A percentile compares a stretch with the other conserved stretches of the same genome.
phyloP scores from a whole-genome alignment of 2,797 vertebrate species.

The Gallirallus australis region DNA sequence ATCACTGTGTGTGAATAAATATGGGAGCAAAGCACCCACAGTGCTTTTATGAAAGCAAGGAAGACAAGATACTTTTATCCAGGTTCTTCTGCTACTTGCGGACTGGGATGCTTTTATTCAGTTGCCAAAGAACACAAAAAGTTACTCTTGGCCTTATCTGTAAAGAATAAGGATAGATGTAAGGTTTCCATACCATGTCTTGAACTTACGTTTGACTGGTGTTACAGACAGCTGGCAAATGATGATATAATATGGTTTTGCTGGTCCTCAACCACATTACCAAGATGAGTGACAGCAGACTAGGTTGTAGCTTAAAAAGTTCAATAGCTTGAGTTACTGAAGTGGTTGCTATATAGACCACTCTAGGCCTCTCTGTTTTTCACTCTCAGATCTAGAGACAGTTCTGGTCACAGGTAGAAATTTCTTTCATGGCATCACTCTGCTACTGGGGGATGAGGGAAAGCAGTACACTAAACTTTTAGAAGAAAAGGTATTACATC shows the following conservation, averaged over 20 bases:
- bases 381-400: not conserved
- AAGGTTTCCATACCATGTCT: not conserved
- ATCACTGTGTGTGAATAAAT: not conserved
- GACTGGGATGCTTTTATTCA: not conserved
- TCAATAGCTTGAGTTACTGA: not conserved
- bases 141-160: not conserved
- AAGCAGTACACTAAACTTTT: not conserved
- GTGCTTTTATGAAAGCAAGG: not conserved
- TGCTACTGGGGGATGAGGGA: accelerated
- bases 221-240: not conserved
- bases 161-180: not conserved
- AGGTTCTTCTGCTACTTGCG: not conserved
- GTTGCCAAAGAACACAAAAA: not conserved
- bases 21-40: not conserved
- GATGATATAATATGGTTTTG: not conserved
- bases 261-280: not conserved
- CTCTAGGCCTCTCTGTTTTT: not conserved
- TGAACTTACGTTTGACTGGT: not conserved
- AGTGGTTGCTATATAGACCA: not conserved
- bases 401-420: not conserved
- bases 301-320: not conserved
- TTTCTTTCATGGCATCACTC: not conserved
- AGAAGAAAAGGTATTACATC: not conserved
- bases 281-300: not conserved
- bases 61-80: not conserved